phyloP scores from a whole-genome alignment of 2,797 vertebrate species.

The Danio aesculapii region DNA sequence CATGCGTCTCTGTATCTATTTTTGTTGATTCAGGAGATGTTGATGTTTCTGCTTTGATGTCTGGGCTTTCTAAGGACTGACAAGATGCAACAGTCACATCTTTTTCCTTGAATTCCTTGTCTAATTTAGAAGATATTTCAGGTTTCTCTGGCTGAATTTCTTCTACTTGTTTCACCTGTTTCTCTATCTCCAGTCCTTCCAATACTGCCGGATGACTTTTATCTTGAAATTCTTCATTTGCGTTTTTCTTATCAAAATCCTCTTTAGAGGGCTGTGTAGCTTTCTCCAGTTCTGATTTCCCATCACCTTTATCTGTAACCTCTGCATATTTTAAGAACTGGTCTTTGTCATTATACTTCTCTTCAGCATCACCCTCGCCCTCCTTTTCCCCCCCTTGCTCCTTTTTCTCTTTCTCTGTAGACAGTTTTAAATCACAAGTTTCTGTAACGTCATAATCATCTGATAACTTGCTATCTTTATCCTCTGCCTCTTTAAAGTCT shows the following conservation, averaged over 20 bases:
- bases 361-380: conserved; percentile 53
- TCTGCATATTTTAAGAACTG: conserved; percentile 26
- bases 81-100: conserved; percentile 26
- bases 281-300: conserved; percentile 41
- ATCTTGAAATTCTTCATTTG: conserved; percentile 17
- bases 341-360: conserved; percentile 45
- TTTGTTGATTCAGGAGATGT: conserved; percentile 23
- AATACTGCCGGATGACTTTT: conserved; percentile 12
- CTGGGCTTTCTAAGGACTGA: conserved; percentile 22
- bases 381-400: conserved; percentile 62
- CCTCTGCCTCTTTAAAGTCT: conserved; percentile 73
- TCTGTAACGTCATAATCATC: conserved; percentile 74
- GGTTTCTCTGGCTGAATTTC: conserved; percentile 45
- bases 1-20: conserved; percentile 11
- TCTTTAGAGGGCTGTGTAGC: conserved; percentile 35
- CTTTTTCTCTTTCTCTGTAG: conserved; percentile 57
- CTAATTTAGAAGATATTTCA: conserved; percentile 33
- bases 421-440: conserved; percentile 70
- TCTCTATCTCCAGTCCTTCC: conserved; percentile 45
- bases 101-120: conserved; percentile 36
- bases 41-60: conserved; percentile 28
- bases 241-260: conserved; percentile 10
- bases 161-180: conserved; percentile 48
- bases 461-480: conserved; percentile 78
- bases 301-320: conserved; percentile 33